These are phyloP conservation scores for Antheraea mylitta DNA, from an alignment of 1,140 invertebrate species.

Conservation along the genomic window DNA sequence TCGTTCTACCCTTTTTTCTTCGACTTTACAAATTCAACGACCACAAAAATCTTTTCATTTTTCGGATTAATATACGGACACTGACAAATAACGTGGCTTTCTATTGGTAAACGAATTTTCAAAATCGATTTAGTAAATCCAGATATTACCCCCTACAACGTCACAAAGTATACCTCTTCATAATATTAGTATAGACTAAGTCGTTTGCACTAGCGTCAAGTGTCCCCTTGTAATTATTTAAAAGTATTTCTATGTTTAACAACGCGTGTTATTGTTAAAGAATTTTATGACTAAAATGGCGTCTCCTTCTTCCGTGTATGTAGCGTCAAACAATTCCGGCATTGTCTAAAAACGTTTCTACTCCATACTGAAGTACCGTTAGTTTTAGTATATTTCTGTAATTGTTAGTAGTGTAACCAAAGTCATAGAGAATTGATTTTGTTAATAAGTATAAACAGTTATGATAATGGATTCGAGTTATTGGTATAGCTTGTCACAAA, in stretches of 20 bases:
- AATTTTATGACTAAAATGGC: background rate
- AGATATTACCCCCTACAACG: no score
- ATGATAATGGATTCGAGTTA: background rate
- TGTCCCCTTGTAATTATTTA: background rate
- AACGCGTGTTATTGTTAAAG: background rate
- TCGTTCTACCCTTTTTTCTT: no score
- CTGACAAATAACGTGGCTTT: no score
- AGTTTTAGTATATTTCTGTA: background rate
- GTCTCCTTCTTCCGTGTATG: background rate
- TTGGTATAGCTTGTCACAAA: background rate
- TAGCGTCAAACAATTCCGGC: no score
- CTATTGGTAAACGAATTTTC: no score
- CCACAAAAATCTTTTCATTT: no score
- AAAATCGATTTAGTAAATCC: no score
- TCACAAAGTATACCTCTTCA: no score
- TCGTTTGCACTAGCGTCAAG: background rate
- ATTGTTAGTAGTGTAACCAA: background rate
- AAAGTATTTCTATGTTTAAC: background rate
- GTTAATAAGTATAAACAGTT: background rate
- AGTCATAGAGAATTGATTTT: slow-evolving; percentile 3
- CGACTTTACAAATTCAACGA: no score
- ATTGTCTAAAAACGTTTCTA: background rate
- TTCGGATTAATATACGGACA: no score
- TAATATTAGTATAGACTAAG: background rate
- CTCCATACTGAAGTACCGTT: background rate